Conservation (phyloP, 2,113 vertebrate genomes). For the Archocentrus centrarchus region DNA sequence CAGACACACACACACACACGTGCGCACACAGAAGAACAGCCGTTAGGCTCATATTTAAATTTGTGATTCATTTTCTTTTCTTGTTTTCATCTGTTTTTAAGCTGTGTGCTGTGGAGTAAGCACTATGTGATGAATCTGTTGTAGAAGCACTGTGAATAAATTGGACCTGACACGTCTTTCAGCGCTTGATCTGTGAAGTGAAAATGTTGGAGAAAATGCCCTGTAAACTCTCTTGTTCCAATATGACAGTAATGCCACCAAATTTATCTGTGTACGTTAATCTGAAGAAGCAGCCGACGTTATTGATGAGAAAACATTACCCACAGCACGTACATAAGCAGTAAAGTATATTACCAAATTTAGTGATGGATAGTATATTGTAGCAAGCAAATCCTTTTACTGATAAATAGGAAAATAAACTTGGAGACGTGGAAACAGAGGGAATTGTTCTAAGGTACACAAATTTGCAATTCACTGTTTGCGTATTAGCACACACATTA, state of each 20-base stretch:
- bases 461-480: background rate
- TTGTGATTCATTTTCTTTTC: constrained; percentile 36
- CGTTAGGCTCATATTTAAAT: constrained; percentile 21
- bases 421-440: background rate
- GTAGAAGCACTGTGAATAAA: constrained; percentile 44
- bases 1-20: background rate
- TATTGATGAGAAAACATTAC: constrained; percentile 14
- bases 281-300: constrained; percentile 19
- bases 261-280: constrained; percentile 41
- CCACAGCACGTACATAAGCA: background rate
- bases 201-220: constrained; percentile 27
- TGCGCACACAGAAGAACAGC: background rate
- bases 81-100: constrained; percentile 44
- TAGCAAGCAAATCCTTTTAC: background rate
- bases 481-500: background rate
- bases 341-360: background rate
- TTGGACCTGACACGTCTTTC: constrained; percentile 29
- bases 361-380: background rate
- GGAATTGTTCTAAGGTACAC: background rate
- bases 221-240: constrained; percentile 46
- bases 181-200: background rate
- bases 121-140: constrained; percentile 20
- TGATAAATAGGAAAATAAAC: background rate
- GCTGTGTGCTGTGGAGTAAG: constrained; percentile 39
- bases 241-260: constrained; percentile 34